Conservation (phyloP, 37 sponge, comb jelly and placozoan species). For the Axinella damicornis region DNA sequence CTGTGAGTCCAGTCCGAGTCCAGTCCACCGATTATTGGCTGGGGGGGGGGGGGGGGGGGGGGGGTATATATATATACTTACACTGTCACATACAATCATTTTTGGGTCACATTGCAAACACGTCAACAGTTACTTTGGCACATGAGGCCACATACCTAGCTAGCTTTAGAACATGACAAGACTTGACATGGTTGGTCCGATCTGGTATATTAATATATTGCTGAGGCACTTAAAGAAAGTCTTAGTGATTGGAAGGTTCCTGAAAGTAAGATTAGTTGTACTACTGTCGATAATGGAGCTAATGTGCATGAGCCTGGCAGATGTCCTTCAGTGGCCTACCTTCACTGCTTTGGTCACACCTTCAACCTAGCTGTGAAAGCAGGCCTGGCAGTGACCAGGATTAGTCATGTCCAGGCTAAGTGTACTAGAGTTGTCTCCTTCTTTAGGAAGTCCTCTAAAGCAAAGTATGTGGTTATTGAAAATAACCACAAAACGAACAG, state of each 20-base stretch:
- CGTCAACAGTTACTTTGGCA: no score
- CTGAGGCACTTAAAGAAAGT: background rate
- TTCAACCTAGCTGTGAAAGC: constrained; percentile 31
- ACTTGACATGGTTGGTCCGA: no score
- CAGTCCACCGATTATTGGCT: no score
- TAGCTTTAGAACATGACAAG: no score
- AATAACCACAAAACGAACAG: no score
- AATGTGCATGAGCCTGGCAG: constrained; percentile 4
- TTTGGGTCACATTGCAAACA: no score
- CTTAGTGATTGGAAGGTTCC: background rate
- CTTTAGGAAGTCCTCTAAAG: constrained; percentile 14
- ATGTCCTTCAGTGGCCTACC: constrained; percentile 7
- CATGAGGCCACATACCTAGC: no score
- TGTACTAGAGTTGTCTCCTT: constrained; percentile 12
- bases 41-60: no score
- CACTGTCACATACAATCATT: no score
- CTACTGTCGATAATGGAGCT: constrained; percentile 27
- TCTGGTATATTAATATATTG: no score
- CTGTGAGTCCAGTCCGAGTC: no score
- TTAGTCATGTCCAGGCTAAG: background rate
- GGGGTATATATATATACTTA: no score
- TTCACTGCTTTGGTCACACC: constrained; percentile 32
- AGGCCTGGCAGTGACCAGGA: background rate
- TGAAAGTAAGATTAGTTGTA: background rate
- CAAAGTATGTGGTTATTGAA: background rate